phyloP scores from a whole-genome alignment of 2,888 invertebrate species.

The Sussaba pulchella region DNA sequence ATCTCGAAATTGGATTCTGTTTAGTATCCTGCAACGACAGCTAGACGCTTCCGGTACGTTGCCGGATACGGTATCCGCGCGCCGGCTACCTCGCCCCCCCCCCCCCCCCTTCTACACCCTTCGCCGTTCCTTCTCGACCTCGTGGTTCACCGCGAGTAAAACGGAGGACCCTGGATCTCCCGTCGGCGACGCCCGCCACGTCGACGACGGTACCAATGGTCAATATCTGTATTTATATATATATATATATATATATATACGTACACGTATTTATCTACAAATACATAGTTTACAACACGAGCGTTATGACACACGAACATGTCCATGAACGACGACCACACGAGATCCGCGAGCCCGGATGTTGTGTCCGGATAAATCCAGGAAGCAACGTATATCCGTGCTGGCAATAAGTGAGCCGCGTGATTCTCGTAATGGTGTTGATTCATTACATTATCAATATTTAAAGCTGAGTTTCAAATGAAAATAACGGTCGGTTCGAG shows the following conservation, averaged over 20 bases:
- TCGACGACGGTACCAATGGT: neutral
- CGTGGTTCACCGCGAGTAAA: slow-evolving; percentile 43
- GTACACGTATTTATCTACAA: no score
- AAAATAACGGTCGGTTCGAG: neutral
- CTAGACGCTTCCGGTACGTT: slow-evolving; percentile 58
- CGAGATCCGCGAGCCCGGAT: slow-evolving; percentile 6
- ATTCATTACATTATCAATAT: slow-evolving; percentile 39
- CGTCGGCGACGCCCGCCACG: slow-evolving; percentile 18
- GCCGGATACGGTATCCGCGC: slow-evolving; percentile 24
- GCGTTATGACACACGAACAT: slow-evolving; percentile 19
- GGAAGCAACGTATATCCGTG: slow-evolving; percentile 36
- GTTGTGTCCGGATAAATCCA: slow-evolving; percentile 15
- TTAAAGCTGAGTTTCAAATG: slow-evolving; percentile 14
- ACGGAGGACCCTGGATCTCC: slow-evolving; percentile 23
- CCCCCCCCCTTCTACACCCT: neutral
- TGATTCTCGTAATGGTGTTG: slow-evolving; percentile 46
- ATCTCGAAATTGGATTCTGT: slow-evolving; percentile 68
- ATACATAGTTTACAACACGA: neutral
- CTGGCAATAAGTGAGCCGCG: slow-evolving; percentile 47
- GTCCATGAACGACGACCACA: neutral
- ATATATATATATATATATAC: slow-evolving; percentile 3
- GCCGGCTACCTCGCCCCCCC: slow-evolving; percentile 16
- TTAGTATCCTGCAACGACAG: slow-evolving; percentile 65
- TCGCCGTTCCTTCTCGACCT: slow-evolving; percentile 10
- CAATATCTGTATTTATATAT: slow-evolving; percentile 5